Percentiles rank a stretch among this genome's conserved stretches.
Conservation (phyloP, 2,113 vertebrate species). For the Arizona elegans region DNA sequence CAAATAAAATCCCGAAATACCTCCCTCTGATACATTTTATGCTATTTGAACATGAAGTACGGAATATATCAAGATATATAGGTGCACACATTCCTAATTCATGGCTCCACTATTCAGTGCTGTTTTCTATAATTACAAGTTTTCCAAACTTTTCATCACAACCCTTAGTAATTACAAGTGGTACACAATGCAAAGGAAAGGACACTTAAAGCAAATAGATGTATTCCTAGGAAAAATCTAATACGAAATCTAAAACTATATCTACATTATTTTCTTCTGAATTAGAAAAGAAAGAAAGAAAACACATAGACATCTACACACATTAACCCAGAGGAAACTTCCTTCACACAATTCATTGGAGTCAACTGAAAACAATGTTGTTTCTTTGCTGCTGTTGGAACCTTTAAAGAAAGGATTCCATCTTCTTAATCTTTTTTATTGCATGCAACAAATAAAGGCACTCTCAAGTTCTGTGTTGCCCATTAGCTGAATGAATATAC, state of each 20-base stretch:
- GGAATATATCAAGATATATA: neutral
- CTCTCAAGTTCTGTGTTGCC: slow-evolving; percentile 56
- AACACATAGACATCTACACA: neutral
- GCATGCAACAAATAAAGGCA: slow-evolving; percentile 58
- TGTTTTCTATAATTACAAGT: slow-evolving; percentile 36
- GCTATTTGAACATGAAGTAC: neutral
- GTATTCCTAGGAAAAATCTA: neutral
- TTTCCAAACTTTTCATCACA: slow-evolving; percentile 61
- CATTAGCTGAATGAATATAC: slow-evolving; percentile 53
- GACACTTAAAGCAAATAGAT: neutral
- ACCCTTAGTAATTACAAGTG: neutral
- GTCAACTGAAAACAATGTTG: slow-evolving; percentile 16
- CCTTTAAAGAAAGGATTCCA: slow-evolving; percentile 14
- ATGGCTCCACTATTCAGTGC: slow-evolving; percentile 16
- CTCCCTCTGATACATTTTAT: neutral
- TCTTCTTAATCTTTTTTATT: neutral
- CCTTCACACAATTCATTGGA: slow-evolving; percentile 6
- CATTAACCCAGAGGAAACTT: slow-evolving; percentile 36
- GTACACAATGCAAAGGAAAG: neutral
- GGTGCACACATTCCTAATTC: neutral
- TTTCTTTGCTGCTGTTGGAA: slow-evolving; percentile 19
- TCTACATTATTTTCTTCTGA: neutral
- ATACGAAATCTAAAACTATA: neutral
- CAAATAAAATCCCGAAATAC: neutral
- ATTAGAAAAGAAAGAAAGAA: neutral